phyloP scores from a whole-genome alignment of 2,888 invertebrate species.

The Callyntrura guangdongensis region DNA sequence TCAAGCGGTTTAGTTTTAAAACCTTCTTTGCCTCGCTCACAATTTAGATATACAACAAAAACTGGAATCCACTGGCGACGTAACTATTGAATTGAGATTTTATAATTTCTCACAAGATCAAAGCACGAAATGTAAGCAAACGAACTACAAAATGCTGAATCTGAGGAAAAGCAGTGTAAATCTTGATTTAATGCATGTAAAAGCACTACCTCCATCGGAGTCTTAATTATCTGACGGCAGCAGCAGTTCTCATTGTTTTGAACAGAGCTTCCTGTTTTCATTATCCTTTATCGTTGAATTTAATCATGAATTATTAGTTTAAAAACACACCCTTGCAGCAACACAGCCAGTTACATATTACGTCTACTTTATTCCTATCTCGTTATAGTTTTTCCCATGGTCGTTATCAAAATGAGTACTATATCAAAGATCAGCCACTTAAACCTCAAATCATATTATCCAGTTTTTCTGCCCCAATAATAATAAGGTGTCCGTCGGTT shows the following conservation, averaged over 20 bases:
- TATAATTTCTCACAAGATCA: too few species aligned
- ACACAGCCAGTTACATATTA: constrained; percentile 50
- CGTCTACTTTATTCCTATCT: constrained; percentile 8
- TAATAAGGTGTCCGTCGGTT: constrained; percentile 61
- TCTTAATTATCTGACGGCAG: constrained; percentile 19
- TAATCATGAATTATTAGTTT: constrained; percentile 67
- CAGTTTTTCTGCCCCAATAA: constrained; percentile 71
- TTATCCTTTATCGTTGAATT: constrained; percentile 47
- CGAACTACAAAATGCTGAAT: background rate
- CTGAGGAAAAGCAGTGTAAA: background rate
- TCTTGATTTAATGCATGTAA: background rate
- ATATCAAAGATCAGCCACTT: constrained; percentile 72
- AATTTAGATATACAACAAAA: too few species aligned
- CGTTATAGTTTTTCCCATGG: constrained; percentile 62
- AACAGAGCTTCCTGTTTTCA: constrained; percentile 71
- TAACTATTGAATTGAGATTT: too few species aligned
- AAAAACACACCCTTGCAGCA: constrained; percentile 43
- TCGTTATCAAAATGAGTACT: constrained; percentile 72
- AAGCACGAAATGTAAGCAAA: constrained; percentile 2
- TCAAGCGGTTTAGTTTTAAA: too few species aligned
- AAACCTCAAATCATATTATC: constrained; percentile 76
- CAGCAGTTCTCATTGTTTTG: constrained; percentile 36
- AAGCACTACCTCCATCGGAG: constrained; percentile 1
- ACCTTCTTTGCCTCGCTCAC: too few species aligned
- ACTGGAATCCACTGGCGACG: too few species aligned